Base-by-base conservation (phyloP, 2,797 vertebrate species). In the Agapornis canus region DNA sequence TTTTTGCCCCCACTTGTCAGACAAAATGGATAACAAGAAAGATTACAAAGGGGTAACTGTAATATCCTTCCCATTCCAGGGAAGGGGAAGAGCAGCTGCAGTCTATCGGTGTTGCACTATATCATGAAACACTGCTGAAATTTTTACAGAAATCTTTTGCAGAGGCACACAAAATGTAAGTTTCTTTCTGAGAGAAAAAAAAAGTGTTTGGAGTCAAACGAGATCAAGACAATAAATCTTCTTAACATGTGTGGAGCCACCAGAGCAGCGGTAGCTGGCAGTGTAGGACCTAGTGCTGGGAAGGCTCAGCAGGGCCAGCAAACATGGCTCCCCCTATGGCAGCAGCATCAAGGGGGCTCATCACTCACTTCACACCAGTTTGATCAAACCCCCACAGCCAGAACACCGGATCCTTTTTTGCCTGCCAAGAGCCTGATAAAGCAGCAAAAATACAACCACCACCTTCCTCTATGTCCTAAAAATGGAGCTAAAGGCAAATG, bases 241-340 rank as follows among this genome's bases (percentile, higher is more conserved):
- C 70, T 40, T 64, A 71, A 54, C 23, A 11, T n/a, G 21, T 49
- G 25, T 49, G 61, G 76, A 76, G 45, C 35, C 35, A 45, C 0
- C 26, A 63, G 40, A 78, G 80, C 45, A 8, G 52, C 1, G 1
- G 39, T 18, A 45, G 69, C 51, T 48, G 81, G 75, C 71, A 82
- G 43, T 0, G 3, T 43, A n/a, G 40, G 56, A 31, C 11, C 4
- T 15, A 31, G 29, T 0, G 0, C 8, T 6, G 47, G 17, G 65
- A 20, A 60, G 39, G 65, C 40, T 29, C 32, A 26, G 23, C 21
- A n/a, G 27, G 35, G n/a, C 56, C 47, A 39, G 61, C 35, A 21
- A 13, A 11, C 8, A 0, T 6, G 12, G 45, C 31, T 63, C 19
- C 85, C 16, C 3, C 31, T 18, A 2, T 4, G 11, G 47, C 69